These are phyloP conservation scores for Pampus argenteus DNA, from an alignment of 2,797 vertebrate genomes.

Conservation along the genomic window DNA sequence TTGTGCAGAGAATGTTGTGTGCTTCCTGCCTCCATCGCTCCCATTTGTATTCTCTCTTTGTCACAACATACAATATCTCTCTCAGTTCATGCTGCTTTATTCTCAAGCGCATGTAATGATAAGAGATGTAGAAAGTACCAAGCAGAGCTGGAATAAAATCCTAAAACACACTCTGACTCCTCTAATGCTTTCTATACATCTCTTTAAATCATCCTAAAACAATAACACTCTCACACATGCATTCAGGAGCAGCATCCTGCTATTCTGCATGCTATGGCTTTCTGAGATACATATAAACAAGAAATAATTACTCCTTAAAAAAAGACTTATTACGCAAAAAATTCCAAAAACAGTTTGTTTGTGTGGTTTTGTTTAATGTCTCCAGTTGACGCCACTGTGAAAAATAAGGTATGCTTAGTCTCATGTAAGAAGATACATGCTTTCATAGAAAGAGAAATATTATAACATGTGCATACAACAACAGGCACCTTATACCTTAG, in stretches of 20 bases:
- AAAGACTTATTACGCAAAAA: background rate
- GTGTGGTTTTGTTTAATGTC: background rate
- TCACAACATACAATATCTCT: slow-evolving; percentile 14
- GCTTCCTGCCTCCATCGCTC: slow-evolving; percentile 6
- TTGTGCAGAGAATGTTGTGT: slow-evolving; percentile 21
- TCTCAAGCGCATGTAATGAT: slow-evolving; percentile 48
- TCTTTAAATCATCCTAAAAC: slow-evolving; percentile 12
- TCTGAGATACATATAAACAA: background rate
- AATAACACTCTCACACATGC: slow-evolving; percentile 11
- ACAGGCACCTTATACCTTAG: background rate
- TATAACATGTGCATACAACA: background rate
- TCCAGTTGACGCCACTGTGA: background rate
- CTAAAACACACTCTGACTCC: slow-evolving; percentile 28
- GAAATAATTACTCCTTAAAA: background rate
- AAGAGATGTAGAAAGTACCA: slow-evolving; percentile 14
- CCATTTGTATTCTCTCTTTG: slow-evolving; percentile 36
- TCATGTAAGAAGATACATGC: too few species aligned
- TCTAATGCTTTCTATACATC: slow-evolving; percentile 25
- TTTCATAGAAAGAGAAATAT: background rate
- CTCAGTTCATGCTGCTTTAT: slow-evolving; percentile 25
- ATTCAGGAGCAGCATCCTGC: slow-evolving; percentile 2
- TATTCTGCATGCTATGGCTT: background rate
- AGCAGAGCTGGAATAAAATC: slow-evolving; percentile 19
- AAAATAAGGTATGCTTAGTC: slow-evolving; percentile 4
- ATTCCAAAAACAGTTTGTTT: background rate